phyloP scores from a whole-genome alignment of 2,888 invertebrate genomes.

The Ormia ochracea region DNA sequence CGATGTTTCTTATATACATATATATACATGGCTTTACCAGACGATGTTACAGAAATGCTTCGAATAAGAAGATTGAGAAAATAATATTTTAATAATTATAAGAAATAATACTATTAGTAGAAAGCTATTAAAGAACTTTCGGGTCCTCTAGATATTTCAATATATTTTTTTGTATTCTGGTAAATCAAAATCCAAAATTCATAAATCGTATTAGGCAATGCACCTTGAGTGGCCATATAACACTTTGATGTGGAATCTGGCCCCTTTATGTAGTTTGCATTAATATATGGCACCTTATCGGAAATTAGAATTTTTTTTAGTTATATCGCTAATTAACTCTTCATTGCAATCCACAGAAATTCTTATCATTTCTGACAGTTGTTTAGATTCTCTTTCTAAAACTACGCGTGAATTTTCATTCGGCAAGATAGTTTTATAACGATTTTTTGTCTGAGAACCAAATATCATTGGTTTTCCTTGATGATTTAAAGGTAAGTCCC shows the following conservation, averaged over 20 bases:
- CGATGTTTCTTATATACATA: too few relatives aligned
- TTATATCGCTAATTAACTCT: slow-evolving; percentile 42
- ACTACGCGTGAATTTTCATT: slow-evolving; percentile 92
- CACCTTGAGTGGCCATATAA: slow-evolving; percentile 95
- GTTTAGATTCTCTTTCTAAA: slow-evolving; percentile 76
- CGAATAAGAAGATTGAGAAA: too few relatives aligned
- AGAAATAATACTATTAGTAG: too few relatives aligned
- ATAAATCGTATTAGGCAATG: slow-evolving; percentile 89
- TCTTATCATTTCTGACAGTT: slow-evolving; percentile 63
- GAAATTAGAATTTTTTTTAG: slow-evolving; percentile 78
- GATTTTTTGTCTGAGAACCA: slow-evolving; percentile 91
- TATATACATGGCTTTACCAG: too few relatives aligned
- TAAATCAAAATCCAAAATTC: slow-evolving; percentile 94
- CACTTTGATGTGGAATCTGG: slow-evolving; percentile 91
- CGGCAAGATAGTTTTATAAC: slow-evolving; percentile 92
- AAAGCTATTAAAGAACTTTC: too few relatives aligned
- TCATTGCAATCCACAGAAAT: slow-evolving; percentile 30
- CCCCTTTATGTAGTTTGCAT: slow-evolving; percentile 96
- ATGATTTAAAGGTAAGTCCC: slow-evolving; percentile 94
- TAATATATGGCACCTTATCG: slow-evolving; percentile 84
- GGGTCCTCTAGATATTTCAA: slow-evolving; percentile 68
- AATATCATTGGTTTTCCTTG: slow-evolving; percentile 93
- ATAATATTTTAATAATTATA: too few relatives aligned
- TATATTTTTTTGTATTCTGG: slow-evolving; percentile 78
- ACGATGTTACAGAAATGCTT: too few relatives aligned